These are phyloP conservation scores for Scomber colias DNA, from an alignment of 2,113 vertebrate genomes.

Conservation along the genomic window DNA sequence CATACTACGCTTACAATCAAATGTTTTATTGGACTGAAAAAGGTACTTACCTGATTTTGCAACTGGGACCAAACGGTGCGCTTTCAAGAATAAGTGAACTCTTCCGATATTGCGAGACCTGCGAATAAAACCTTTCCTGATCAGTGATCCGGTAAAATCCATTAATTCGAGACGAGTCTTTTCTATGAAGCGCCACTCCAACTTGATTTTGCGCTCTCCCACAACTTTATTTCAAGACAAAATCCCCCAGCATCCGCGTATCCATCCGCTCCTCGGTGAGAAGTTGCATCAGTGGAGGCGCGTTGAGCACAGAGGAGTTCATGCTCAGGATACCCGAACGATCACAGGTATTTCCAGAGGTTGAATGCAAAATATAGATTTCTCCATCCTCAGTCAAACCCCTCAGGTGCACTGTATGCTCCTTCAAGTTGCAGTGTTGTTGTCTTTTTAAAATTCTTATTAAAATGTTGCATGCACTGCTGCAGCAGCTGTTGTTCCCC, in stretches of 20 bases:
- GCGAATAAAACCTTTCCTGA: slow-evolving; percentile 19
- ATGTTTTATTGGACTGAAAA: neutral
- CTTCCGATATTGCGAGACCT: slow-evolving; percentile 8
- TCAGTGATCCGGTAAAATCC: neutral
- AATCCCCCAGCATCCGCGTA: slow-evolving; percentile 29
- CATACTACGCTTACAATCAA: neutral
- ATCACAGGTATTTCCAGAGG: slow-evolving; percentile 27
- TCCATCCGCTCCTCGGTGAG: slow-evolving; percentile 27
- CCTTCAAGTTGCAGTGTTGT: slow-evolving; percentile 7
- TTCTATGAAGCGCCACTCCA: slow-evolving; percentile 16
- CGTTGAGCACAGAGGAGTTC: slow-evolving; percentile 23
- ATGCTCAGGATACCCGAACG: slow-evolving; percentile 30
- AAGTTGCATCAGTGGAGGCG: slow-evolving; percentile 38
- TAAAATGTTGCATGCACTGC: slow-evolving; percentile 20
- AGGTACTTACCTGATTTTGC: slow-evolving; percentile 54
- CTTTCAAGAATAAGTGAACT: slow-evolving; percentile 36
- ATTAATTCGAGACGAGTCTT: neutral
- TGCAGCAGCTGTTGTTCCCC: slow-evolving; percentile 7
- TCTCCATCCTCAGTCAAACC: neutral
- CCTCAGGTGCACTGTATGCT: neutral
- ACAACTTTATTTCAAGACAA: slow-evolving; percentile 63
- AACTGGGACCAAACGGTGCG: slow-evolving; percentile 37
- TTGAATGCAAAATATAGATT: neutral
- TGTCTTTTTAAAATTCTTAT: neutral
- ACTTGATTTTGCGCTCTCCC: slow-evolving; percentile 37